Evolutionary conservation across 2,888 invertebrate genomes (phyloP), one percentile per base, ranked within the genome.

Genomic region (Epistrophe eligans): DNA sequence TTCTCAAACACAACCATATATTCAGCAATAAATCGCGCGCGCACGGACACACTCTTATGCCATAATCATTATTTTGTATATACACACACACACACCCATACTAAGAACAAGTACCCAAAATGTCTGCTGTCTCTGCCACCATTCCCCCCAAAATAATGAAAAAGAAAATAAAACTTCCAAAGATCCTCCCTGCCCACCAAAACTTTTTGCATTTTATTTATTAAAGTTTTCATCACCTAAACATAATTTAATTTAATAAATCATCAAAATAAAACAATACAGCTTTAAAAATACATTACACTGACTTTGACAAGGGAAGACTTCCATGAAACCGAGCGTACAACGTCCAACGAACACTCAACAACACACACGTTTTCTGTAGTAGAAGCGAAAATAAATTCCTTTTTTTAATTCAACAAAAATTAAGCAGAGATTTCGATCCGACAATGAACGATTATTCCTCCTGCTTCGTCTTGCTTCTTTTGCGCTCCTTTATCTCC

Each of bases 311-410:
- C 72, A 82, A 55, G 83, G 87, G 83, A 87, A 79, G 83, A 83
- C 87, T 76, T 87, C 87, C 87, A 87, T 87, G 87, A 87, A 87
- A 87, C 87, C 87, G 87, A 87, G 66, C 72, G 77, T 72, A 60
- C 58, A 38, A 45, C 72, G 57, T 50, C 35, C 52, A 74, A 62
- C 45, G 13, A 79, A 52, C 62, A 74, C 71, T 73, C 76, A 77
- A 85, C 71, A 62, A 73, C 81, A 77, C 77, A 57, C 73, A 74
- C 74, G 80, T 57, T 43, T 70, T 52, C 55, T 15, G 28, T 58
- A 72, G 57, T 48, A 58, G 48, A 57, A 55, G 38, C 55, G 6
- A 71, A 71, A 71, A 71, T 55, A 71, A 55, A 55, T 55, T 52
- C 38, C 6, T 43, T 58, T 58, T 28, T 55, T 55, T 58, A 58